Evolutionary conservation across 2,888 invertebrate species (phyloP).

Genomic region (Catotricha subobsoleta): DNA sequence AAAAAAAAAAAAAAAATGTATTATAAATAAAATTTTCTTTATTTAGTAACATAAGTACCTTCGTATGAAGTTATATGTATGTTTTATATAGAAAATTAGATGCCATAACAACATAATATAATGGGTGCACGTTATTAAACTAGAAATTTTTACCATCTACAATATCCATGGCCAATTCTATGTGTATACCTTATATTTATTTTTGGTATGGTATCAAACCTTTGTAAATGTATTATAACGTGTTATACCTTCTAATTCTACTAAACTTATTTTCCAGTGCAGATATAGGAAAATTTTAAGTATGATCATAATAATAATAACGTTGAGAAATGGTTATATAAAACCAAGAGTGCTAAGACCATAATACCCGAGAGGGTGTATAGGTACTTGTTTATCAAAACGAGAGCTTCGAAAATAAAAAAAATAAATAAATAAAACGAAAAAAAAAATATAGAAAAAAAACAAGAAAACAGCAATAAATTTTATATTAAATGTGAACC

Average conservation of each 20-base stretch:
- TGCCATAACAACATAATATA: slow-evolving; percentile 1
- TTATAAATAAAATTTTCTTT: background rate
- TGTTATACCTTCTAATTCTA: too few relatives aligned
- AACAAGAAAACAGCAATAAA: too few relatives aligned
- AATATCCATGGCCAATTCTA: too few relatives aligned
- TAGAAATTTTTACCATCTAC: background rate
- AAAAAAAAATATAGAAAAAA: too few relatives aligned
- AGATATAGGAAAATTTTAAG: too few relatives aligned
- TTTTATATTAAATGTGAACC: too few relatives aligned
- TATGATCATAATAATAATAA: too few relatives aligned
- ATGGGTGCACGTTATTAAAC: background rate
- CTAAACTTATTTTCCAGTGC: too few relatives aligned
- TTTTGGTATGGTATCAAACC: too few relatives aligned
- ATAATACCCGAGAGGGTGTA: background rate
- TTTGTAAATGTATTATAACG: background rate
- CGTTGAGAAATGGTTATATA: too few relatives aligned
- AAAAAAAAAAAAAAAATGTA: background rate
- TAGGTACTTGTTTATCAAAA: background rate
- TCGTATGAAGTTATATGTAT: background rate
- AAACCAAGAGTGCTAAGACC: background rate
- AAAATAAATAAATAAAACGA: too few relatives aligned
- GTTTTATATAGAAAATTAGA: background rate
- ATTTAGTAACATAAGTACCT: background rate
- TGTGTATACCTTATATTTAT: too few relatives aligned
- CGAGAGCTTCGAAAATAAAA: background rate